Evolutionary conservation across 2,113 vertebrate genomes (phyloP).

Genomic region (Proterorhinus semilunaris): DNA sequence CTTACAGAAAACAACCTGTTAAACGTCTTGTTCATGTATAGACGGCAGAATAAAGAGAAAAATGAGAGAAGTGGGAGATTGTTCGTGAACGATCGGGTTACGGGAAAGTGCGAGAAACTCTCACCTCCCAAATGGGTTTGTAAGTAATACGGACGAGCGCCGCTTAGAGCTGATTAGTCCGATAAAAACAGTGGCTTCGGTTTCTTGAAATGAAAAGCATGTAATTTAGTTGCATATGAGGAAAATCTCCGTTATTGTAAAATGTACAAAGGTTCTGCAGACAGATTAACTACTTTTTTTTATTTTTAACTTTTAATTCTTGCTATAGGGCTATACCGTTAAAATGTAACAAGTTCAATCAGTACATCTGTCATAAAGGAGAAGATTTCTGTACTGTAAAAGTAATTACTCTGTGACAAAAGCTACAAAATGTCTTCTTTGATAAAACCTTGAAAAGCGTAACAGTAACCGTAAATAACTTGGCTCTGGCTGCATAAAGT

Average conservation of each 20-base stretch:
- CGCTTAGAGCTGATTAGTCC: conserved; percentile 14
- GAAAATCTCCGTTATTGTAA: background rate
- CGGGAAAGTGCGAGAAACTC: conserved; percentile 11
- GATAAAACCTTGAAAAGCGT: no score
- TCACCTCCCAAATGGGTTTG: background rate
- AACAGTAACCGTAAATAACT: no score
- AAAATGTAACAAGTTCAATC: no score
- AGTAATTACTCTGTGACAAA: no score
- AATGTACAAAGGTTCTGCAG: no score
- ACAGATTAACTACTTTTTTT: no score
- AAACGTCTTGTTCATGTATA: conserved; percentile 29
- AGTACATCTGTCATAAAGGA: no score
- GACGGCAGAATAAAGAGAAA: conserved; percentile 4
- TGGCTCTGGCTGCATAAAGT: no score
- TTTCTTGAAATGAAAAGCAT: background rate
- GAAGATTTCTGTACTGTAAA: no score
- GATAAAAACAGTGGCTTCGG: background rate
- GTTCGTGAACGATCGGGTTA: conserved; percentile 19
- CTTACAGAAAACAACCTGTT: conserved; percentile 50
- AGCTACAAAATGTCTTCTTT: no score
- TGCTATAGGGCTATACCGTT: no score
- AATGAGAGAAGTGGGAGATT: conserved; percentile 17
- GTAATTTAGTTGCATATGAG: background rate
- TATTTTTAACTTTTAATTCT: no score
- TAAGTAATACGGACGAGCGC: conserved; percentile 23